Evolutionary conservation across 1,140 invertebrate genomes (phyloP).

Genomic region (Drosophila tsacasi): DNA sequence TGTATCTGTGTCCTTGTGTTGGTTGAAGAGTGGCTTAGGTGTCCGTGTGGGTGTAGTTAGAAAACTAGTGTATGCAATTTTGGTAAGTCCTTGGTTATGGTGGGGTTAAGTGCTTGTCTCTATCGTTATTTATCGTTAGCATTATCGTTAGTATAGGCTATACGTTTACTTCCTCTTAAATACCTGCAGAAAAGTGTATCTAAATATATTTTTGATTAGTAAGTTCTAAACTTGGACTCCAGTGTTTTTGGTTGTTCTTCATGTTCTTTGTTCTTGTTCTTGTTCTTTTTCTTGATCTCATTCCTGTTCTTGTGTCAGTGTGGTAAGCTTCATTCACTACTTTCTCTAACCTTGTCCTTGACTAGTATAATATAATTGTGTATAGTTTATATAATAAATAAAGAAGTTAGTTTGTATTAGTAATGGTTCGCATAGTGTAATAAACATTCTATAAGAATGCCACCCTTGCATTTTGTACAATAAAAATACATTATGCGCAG

Average conservation of each 20-base stretch:
- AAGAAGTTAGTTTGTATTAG: slow-evolving; percentile 71
- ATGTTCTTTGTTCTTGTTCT: slow-evolving; percentile 53
- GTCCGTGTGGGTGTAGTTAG: slow-evolving; percentile 42
- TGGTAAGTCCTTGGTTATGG: slow-evolving; percentile 79
- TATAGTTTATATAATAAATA: slow-evolving; percentile 56
- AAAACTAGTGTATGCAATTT: slow-evolving; percentile 79
- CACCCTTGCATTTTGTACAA: slow-evolving; percentile 50
- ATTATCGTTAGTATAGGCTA: slow-evolving; percentile 46
- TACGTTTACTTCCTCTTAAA: slow-evolving; percentile 66
- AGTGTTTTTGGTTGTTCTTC: slow-evolving; percentile 69
- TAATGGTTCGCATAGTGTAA: slow-evolving; percentile 62
- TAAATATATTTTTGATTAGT: slow-evolving; percentile 84
- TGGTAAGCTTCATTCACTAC: slow-evolving; percentile 81
- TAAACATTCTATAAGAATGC: slow-evolving; percentile 79
- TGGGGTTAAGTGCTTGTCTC: slow-evolving; percentile 77
- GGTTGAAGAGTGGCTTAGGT: slow-evolving; percentile 23
- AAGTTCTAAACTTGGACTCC: slow-evolving; percentile 84
- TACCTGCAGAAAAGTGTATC: slow-evolving; percentile 83
- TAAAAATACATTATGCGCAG: slow-evolving; percentile 75
- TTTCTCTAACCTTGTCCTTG: slow-evolving; percentile 68
- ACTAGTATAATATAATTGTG: slow-evolving; percentile 68
- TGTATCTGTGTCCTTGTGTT: slow-evolving; percentile 62
- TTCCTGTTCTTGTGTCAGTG: slow-evolving; percentile 64
- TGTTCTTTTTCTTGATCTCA: slow-evolving; percentile 35
- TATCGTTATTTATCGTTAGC: slow-evolving; percentile 61